Conservation (phyloP, 2,113 vertebrate genomes). For the Cochlearius cochlearius region DNA sequence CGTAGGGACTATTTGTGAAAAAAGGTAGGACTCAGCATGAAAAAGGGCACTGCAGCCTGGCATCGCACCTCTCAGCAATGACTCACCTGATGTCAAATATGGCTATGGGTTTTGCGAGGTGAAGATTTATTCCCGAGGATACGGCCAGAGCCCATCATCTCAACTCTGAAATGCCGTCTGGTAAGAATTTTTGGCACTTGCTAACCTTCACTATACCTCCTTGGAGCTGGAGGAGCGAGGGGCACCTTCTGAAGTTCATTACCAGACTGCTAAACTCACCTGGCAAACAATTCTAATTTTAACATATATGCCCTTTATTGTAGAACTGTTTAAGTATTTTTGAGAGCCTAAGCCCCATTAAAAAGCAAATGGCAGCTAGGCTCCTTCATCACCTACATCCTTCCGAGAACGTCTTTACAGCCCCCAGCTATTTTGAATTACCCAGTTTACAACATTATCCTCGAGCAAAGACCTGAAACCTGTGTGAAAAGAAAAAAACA, state of each 20-base stretch:
- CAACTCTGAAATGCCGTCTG: neutral
- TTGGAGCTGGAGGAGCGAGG: neutral
- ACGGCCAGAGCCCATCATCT: neutral
- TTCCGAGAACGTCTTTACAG: neutral
- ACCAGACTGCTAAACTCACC: neutral
- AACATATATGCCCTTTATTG: neutral
- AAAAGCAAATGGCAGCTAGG: neutral
- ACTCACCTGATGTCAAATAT: neutral
- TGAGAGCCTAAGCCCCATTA: neutral
- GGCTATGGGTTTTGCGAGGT: neutral
- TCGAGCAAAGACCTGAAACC: neutral
- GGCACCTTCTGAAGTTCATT: neutral
- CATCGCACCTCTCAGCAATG: neutral
- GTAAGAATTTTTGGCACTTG: neutral
- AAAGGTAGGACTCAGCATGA: neutral
- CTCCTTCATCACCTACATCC: neutral
- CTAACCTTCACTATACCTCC: neutral
- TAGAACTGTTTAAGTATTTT: neutral
- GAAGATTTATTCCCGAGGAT: neutral
- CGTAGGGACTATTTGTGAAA: neutral
- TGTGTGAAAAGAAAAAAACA: neutral
- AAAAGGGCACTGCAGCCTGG: neutral
- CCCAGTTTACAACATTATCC: neutral
- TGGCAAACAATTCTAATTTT: neutral
- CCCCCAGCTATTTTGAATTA: neutral